These are phyloP conservation scores for Coptotermes formosanus DNA, from an alignment of 1,140 invertebrate genomes.

Conservation along the genomic window DNA sequence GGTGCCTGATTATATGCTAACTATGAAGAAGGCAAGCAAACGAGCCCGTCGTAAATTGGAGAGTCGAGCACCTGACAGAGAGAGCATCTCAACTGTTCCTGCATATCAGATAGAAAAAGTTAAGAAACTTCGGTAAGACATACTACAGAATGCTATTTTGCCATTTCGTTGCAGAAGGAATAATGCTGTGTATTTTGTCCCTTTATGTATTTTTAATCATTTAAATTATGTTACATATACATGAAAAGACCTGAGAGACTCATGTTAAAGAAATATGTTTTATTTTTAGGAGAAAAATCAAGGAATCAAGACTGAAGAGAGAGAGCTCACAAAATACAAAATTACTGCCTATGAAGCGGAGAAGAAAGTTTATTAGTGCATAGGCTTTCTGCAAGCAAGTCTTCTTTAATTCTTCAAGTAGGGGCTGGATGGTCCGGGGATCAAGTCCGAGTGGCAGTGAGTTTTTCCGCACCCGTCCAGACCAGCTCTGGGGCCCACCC, in stretches of 20 bases:
- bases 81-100: constrained; percentile 61
- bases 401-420: no score
- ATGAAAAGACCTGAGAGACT: no score
- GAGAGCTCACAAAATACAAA: not conserved
- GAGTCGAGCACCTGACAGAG: constrained; percentile 57
- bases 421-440: no score
- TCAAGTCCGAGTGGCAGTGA: no score
- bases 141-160: not conserved
- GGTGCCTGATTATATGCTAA: constrained; percentile 86
- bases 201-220: no score
- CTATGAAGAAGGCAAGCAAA: constrained; percentile 70
- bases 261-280: not conserved
- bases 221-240: no score
- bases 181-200: no score
- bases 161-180: no score
- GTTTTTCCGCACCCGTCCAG: no score
- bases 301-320: not conserved
- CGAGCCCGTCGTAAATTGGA: constrained; percentile 61
- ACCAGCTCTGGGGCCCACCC: no score
- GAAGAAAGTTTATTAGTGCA: not conserved
- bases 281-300: constrained; percentile 13
- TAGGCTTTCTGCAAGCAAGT: no score
- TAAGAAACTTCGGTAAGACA: constrained; percentile 34
- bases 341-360: not conserved
- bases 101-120: constrained; percentile 43